These are phyloP conservation scores for Macheiramphus alcinus DNA, from an alignment of 2,113 vertebrate genomes.

Conservation along the genomic window DNA sequence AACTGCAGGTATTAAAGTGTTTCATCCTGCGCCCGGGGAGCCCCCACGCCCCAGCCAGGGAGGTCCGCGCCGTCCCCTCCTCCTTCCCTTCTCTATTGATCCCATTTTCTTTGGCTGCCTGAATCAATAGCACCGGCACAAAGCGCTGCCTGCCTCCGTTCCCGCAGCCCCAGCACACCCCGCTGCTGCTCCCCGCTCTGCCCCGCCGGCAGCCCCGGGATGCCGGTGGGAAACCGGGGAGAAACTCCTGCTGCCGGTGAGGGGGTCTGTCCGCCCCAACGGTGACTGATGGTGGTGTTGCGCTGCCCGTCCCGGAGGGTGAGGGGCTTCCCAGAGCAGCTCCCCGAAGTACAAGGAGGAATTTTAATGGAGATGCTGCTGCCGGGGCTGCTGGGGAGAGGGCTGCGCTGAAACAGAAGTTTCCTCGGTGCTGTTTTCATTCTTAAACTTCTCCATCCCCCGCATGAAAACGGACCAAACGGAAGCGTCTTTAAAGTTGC, in stretches of 20 bases:
- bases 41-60: neutral
- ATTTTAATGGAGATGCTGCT: accelerated
- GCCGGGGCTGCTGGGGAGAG: neutral
- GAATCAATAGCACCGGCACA: neutral
- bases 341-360: accelerated
- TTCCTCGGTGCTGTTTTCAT: neutral
- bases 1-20: conserved; percentile 23
- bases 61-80: neutral
- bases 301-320: accelerated
- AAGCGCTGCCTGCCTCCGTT: neutral
- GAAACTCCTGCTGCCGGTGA: neutral
- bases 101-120: neutral
- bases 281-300: accelerated
- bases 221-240: neutral
- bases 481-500: neutral
- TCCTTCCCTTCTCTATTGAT: neutral
- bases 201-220: neutral
- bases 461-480: accelerated
- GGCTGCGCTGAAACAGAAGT: neutral
- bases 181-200: accelerated
- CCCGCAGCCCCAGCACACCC: neutral
- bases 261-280: neutral
- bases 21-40: neutral
- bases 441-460: neutral
- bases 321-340: neutral